A percentile compares a stretch with the other conserved stretches of the same genome.
phyloP scores from a whole-genome alignment of 2,888 invertebrate species.

The Caenorhabditis angaria region DNA sequence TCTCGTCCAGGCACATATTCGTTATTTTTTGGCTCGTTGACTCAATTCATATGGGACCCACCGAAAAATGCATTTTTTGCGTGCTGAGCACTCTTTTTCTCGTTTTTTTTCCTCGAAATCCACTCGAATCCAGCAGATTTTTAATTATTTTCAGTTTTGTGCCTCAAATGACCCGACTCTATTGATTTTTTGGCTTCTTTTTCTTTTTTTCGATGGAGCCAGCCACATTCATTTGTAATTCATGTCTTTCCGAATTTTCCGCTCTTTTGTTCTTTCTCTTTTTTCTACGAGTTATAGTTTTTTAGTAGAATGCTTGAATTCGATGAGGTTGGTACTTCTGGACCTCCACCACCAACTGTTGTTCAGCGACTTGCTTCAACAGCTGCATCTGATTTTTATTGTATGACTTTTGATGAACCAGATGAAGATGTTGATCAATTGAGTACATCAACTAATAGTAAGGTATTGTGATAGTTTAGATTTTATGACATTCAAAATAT shows the following conservation, averaged over 20 bases:
- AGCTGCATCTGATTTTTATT: constrained; percentile 52
- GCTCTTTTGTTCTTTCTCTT: constrained; percentile 9
- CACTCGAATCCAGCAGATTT: too few species aligned
- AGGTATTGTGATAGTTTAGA: constrained; percentile 17
- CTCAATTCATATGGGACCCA: constrained; percentile 2
- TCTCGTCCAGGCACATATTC: too few species aligned
- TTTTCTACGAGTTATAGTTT: constrained; percentile 6
- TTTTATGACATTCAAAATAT: background rate
- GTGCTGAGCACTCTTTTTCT: background rate
- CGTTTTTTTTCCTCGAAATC: background rate
- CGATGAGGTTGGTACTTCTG: constrained; percentile 40
- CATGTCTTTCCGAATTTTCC: constrained; percentile 7
- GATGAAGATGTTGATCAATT: constrained; percentile 44
- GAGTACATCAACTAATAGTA: constrained; percentile 43
- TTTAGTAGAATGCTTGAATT: constrained; percentile 32
- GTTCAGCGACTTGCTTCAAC: constrained; percentile 27
- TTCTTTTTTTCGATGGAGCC: constrained; percentile 13
- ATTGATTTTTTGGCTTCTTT: background rate
- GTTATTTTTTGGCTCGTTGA: background rate
- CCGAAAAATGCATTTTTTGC: background rate
- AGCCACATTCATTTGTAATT: constrained; percentile 31
- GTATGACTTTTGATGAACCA: constrained; percentile 57
- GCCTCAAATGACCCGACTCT: too few species aligned
- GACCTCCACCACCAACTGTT: constrained; percentile 20
- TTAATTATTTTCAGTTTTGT: constrained; percentile 1